These are phyloP conservation scores for Agrypnia vestita DNA, from an alignment of 1,140 invertebrate species.

Conservation along the genomic window DNA sequence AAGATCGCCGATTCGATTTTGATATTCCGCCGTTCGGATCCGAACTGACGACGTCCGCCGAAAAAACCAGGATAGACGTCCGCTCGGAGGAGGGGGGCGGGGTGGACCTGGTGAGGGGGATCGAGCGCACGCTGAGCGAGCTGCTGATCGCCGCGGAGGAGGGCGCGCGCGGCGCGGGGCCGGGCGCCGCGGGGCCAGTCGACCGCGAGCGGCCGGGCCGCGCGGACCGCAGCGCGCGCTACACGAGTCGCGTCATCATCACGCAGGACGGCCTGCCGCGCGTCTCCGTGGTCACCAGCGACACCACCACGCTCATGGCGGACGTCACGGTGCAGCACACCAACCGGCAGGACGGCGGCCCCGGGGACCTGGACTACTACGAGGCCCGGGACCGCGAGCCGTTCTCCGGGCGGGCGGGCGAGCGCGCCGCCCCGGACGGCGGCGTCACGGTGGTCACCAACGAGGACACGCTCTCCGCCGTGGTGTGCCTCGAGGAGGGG, in stretches of 20 bases:
- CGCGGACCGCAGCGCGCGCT: conserved; percentile 78
- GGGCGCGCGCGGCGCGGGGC: conserved; percentile 65
- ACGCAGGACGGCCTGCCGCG: conserved; percentile 78
- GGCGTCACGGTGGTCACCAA: conserved; percentile 78
- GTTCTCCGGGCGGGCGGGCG: conserved; percentile 4
- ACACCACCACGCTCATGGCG: conserved; percentile 80
- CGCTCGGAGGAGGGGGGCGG: conserved; percentile 17
- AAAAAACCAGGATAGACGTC: conserved; percentile 61
- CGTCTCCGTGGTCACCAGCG: conserved; percentile 81
- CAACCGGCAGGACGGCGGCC: conserved; percentile 64
- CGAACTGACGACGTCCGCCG: neutral
- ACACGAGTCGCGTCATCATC: conserved; percentile 90
- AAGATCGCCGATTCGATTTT: conserved; percentile 33
- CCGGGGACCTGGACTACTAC: conserved; percentile 65
- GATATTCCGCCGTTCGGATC: conserved; percentile 26
- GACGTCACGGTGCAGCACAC: conserved; percentile 75
- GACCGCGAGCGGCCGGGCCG: conserved; percentile 69
- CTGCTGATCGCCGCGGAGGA: conserved; percentile 70
- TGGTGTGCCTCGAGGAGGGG: conserved; percentile 87
- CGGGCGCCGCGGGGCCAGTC: conserved; percentile 61
- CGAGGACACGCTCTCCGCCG: conserved; percentile 77
- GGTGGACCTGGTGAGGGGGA: conserved; percentile 71
- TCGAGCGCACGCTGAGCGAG: conserved; percentile 72
- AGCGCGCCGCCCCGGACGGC: conserved; percentile 63
- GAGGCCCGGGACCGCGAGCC: too few species aligned